phyloP scores from a whole-genome alignment of 1,140 invertebrate species.

The Tetramorium parvispinum region DNA sequence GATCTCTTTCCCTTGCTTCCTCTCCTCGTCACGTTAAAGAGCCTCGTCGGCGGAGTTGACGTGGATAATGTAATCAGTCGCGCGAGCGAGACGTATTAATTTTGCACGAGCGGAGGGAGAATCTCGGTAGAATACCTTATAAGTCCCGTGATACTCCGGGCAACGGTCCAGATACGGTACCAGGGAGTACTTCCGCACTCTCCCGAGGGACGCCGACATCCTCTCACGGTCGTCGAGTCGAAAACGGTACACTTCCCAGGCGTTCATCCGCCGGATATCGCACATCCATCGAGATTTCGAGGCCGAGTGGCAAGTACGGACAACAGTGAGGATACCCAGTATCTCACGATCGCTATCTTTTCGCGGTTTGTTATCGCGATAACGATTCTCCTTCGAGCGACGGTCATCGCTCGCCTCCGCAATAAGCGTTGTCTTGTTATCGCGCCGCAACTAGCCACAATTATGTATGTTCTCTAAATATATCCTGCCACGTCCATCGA shows the following conservation, averaged over 20 bases:
- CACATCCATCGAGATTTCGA: slow-evolving; percentile 45
- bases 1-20: background rate
- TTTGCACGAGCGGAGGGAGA: background rate
- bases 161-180: slow-evolving; percentile 77
- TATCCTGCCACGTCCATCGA: no score
- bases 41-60: background rate
- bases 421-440: background rate
- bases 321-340: background rate
- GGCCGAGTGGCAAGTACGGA: slow-evolving; percentile 38
- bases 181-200: slow-evolving; percentile 76
- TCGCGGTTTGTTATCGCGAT: slow-evolving; percentile 16
- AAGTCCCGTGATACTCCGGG: slow-evolving; percentile 75
- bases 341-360: slow-evolving; percentile 4
- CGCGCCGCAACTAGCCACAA: background rate
- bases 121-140: slow-evolving; percentile 70
- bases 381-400: slow-evolving; percentile 2
- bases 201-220: slow-evolving; percentile 64
- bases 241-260: background rate
- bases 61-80: background rate
- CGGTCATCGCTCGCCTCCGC: background rate
- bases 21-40: no score
- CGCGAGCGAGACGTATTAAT: background rate
- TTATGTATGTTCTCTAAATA: no score
- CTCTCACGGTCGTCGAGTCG: background rate
- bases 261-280: background rate